Evolutionary conservation across 2,113 vertebrate species (phyloP), one percentile per base, ranked within the genome.

Genomic region (Paedocypris sp.): DNA sequence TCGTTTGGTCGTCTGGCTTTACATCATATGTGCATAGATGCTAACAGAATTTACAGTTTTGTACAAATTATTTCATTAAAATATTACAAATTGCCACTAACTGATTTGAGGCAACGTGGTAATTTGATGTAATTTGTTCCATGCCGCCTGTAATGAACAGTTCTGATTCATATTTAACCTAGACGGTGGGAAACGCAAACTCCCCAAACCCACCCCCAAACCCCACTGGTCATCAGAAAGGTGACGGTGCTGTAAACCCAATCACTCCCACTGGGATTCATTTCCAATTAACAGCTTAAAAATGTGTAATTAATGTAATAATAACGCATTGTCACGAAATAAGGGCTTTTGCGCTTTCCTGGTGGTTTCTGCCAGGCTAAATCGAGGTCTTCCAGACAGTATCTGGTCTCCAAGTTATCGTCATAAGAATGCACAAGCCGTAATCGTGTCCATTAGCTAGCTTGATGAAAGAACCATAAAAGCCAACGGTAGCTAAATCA

Each of bases 271-370:
- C 22, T 56, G 29, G 38, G 16, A 41, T 39, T 56, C 41, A 41
- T 29, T 29, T 41, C 29, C 35, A 41, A 56, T 41, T 41, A 41
- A 56, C 13, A 13, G 2, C 15, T 26, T 56, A 25, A 29, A 29
- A 19, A 29, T 56, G 52, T 54, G 35, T 16, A 56, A 56, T 41
- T 41, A 29, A 41, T 41, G 6, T 56, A n/a, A 56, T 54, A 54
- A 39, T 39, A 54, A 15, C 25, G 36, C n/a, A 12, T 16, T 20
- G 16, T 23, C 49, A 52, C 15, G 26, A 53, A 39, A n/a, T n/a
- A 10, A 3, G 36, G 36, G 11, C 5, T 45, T 35, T 35, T 11
- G 23, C 9, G 26, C 29, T 12, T 12, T n/a, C 23, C 39, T 29
- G 52, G 10, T 19, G 15, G 2, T 41, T 11, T 8, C 6, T 56